A percentile compares a stretch with the other conserved stretches of the same genome.
These are phyloP conservation scores for Neoascia interrupta DNA, from an alignment of 2,888 invertebrate genomes.

Conservation along the genomic window DNA sequence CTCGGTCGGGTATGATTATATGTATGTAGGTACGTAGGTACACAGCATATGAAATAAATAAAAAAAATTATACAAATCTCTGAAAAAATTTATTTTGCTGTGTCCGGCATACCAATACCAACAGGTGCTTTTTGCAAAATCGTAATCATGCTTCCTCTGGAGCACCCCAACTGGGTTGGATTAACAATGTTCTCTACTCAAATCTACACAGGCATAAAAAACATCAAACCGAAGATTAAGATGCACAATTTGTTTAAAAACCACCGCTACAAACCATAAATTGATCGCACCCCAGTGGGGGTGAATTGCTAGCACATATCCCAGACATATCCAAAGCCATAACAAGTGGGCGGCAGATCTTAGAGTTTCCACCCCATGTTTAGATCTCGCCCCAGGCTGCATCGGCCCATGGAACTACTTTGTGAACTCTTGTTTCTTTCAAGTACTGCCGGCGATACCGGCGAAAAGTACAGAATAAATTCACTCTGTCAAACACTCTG, in stretches of 20 bases:
- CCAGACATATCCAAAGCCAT: conserved; percentile 3
- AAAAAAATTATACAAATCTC: neutral
- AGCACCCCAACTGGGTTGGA: conserved; percentile 41
- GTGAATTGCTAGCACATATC: conserved; percentile 21
- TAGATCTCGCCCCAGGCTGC: conserved; percentile 17
- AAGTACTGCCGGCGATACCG: conserved; percentile 20
- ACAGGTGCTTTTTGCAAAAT: conserved; percentile 15
- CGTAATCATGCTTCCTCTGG: neutral
- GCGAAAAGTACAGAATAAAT: conserved; percentile 35
- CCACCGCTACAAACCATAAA: conserved; percentile 50
- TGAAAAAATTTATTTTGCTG: neutral
- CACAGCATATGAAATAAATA: conserved; percentile 20
- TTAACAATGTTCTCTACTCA: conserved; percentile 40
- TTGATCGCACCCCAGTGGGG: conserved; percentile 56
- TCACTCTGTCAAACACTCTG: conserved; percentile 48
- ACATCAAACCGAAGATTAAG: conserved; percentile 51
- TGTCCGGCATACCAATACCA: neutral
- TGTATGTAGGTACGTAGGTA: no score
- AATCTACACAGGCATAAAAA: conserved; percentile 19
- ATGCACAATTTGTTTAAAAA: conserved; percentile 58
- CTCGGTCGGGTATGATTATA: no score
- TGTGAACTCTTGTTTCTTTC: conserved; percentile 39
- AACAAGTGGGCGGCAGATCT: conserved; percentile 60
- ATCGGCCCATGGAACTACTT: conserved; percentile 14
- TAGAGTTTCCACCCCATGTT: conserved; percentile 45